Evolutionary conservation across 2,113 vertebrate genomes (phyloP), one percentile per base, ranked within the genome.

Genomic region (Camelus bactrianus): DNA sequence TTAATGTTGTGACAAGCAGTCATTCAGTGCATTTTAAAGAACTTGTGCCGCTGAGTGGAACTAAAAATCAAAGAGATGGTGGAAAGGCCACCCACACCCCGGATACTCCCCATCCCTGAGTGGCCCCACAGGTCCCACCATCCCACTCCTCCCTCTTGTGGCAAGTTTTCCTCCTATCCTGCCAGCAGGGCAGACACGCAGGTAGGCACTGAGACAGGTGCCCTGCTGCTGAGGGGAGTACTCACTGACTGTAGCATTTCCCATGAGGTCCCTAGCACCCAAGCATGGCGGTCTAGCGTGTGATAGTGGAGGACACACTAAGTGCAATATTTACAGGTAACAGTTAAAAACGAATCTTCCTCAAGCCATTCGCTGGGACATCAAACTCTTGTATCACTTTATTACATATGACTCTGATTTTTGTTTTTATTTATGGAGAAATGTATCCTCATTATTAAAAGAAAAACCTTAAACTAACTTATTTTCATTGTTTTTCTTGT

Each of bases 341-440:
- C 5, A 32, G 9, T 38, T 69, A 32, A 28, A 83, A 54, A 69
- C 24, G 15, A 62, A 52, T n/a, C 35, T 3, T 60, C 64, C 35
- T 35, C 42, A 65, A 48, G 72, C 20, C 28, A 42, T 24, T 80
- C 69, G 10, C 14, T 28, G 52, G 10, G 16, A 76, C 4, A 70
- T 73, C 65, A 65, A 28, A 93, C 20, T 87, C 46, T 60, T 13
- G 19, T 42, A 67, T 73, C 54, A 60, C 22, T 67, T 16, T 19
- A 5, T n/a, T 48, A 50, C 24, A 54, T 0, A 42, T 0, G 1
- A 79, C 3, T 62, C 22, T 70, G 35, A 30, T 91, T 94, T 20
- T 12, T 79, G 11, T 69, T 80, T 95, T 91, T 91, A 38, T 46
- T 93, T 80, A 64, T 35, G 17, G 30, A 80, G 32, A 90, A 70